These are phyloP conservation scores for Proisotoma minuta DNA, from an alignment of 2,888 invertebrate genomes.

Conservation along the genomic window DNA sequence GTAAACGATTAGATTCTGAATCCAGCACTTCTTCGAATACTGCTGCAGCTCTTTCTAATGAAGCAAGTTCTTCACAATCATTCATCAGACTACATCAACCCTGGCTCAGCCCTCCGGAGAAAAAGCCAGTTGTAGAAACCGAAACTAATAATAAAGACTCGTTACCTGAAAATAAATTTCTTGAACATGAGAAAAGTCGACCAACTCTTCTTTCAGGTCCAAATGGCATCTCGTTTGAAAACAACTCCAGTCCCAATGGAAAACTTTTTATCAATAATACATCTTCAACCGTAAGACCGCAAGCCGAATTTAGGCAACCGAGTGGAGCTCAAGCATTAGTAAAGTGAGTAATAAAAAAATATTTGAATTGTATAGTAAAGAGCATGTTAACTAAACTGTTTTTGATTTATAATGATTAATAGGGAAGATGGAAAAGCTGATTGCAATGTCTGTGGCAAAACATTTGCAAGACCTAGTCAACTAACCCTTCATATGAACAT, in stretches of 20 bases:
- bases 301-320: conserved; percentile 45
- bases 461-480: conserved; percentile 83
- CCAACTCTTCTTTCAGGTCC: neutral
- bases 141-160: neutral
- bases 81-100: conserved; percentile 41
- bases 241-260: conserved; percentile 23
- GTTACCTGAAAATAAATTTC: neutral
- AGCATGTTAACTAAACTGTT: neutral
- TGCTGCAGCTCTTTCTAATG: neutral
- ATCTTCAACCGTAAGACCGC: conserved; percentile 33
- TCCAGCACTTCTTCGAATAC: conserved; percentile 13
- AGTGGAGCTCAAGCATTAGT: conserved; percentile 45
- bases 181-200: neutral
- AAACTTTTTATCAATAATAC: conserved; percentile 20
- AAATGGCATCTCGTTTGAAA: conserved; percentile 4
- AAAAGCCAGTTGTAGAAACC: conserved; percentile 7
- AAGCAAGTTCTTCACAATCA: neutral
- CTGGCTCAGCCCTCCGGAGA: conserved; percentile 43
- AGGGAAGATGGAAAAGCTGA: conserved; percentile 71
- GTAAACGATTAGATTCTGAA: conserved; percentile 21
- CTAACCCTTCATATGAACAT: conserved; percentile 88
- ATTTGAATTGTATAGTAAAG: neutral
- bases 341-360: conserved; percentile 26
- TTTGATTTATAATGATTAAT: conserved; percentile 50
- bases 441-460: conserved; percentile 83